Evolutionary conservation across 64 coral and sea anemone species (phyloP).

Genomic region (Montipora efflorescens): DNA sequence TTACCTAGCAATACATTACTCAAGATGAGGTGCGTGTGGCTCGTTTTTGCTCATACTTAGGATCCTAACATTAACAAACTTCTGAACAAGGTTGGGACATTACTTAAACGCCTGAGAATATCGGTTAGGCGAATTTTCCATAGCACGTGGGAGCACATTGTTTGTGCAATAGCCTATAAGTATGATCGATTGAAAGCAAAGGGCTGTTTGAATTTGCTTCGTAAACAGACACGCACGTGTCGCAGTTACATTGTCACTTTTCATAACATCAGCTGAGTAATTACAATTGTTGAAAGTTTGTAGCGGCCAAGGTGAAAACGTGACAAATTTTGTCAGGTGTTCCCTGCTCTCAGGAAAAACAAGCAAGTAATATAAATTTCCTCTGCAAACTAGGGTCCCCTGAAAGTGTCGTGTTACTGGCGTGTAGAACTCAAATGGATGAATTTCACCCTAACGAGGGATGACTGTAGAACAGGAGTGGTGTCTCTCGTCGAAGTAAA

Average conservation of each 20-base stretch:
- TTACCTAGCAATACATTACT: constrained; percentile 36
- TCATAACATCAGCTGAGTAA: background rate
- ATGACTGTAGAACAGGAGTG: no score
- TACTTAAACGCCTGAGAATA: background rate
- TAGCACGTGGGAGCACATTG: background rate
- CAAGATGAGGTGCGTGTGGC: background rate
- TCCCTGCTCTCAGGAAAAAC: background rate
- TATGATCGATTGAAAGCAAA: background rate
- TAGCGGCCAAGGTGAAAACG: background rate
- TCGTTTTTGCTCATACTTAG: background rate
- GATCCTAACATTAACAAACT: background rate
- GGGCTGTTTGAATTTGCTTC: background rate
- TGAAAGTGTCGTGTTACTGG: no score
- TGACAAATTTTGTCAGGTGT: background rate
- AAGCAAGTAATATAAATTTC: background rate
- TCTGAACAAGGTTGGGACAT: background rate
- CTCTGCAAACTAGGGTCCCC: no score
- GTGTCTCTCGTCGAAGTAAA: no score
- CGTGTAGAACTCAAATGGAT: no score
- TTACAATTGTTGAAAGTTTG: background rate
- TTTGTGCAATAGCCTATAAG: background rate
- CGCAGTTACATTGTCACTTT: background rate
- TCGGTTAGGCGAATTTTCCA: background rate
- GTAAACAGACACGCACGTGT: constrained; percentile 17
- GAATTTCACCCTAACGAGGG: no score